These are phyloP conservation scores for Erpobdella octoculata DNA, from an alignment of 2,888 invertebrate species.

Conservation along the genomic window DNA sequence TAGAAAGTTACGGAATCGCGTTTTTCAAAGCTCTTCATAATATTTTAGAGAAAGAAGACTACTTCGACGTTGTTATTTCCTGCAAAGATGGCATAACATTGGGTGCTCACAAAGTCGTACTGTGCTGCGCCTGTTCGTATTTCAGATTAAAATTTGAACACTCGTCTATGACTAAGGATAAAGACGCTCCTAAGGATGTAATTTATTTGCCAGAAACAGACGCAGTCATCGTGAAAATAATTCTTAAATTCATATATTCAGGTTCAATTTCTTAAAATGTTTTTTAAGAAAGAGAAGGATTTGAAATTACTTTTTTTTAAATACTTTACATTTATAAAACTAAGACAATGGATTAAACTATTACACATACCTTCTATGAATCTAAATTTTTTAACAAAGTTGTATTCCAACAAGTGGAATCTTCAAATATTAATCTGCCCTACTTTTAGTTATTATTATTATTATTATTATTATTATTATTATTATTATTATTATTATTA, in stretches of 20 bases:
- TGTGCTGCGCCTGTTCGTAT: not conserved
- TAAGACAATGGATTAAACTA: too few relatives aligned
- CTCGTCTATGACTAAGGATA: too few relatives aligned
- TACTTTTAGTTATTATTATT: too few relatives aligned
- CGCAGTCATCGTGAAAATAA: not conserved
- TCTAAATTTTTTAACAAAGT: too few relatives aligned
- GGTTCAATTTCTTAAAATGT: conserved; percentile 11
- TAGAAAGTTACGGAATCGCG: not conserved
- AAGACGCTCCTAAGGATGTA: not conserved
- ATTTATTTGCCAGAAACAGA: not conserved
- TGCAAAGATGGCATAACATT: conserved; percentile 11
- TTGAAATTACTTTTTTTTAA: not conserved
- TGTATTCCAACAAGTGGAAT: too few relatives aligned
- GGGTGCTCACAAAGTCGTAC: conserved; percentile 19
- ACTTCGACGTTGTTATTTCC: conserved; percentile 6
- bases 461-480: too few relatives aligned
- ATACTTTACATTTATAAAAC: too few relatives aligned
- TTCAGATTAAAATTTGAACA: conserved; percentile 25
- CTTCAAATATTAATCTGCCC: too few relatives aligned
- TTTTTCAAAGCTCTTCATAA: conserved; percentile 11
- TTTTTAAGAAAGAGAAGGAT: not conserved
- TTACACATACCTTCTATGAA: not conserved
- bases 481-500: too few relatives aligned
- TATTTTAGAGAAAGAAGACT: not conserved
- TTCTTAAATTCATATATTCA: conserved; percentile 21